A percentile compares a stretch with the other conserved stretches of the same genome.
Evolutionary conservation across 2,797 vertebrate species (phyloP).

Genomic region (Dicrostonyx torquatus): DNA sequence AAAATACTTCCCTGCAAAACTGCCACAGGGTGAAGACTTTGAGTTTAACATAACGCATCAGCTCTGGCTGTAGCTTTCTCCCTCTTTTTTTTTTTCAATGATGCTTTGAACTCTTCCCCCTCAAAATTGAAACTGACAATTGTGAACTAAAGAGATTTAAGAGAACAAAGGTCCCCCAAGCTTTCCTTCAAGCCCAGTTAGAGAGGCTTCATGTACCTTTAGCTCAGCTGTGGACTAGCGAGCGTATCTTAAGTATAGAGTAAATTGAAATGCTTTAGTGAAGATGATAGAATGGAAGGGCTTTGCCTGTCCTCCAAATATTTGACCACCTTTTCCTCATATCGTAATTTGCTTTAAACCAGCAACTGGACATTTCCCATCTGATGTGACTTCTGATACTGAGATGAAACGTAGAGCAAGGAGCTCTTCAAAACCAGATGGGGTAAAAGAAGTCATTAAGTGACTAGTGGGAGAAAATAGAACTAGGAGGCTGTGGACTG

Average conservation of each 20-base stretch:
- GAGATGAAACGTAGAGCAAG: slow-evolving; percentile 36
- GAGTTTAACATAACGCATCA: slow-evolving; percentile 63
- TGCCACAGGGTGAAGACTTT: slow-evolving; percentile 43
- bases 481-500: background rate
- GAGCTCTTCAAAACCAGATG: slow-evolving; percentile 49
- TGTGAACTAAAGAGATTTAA: slow-evolving; percentile 81
- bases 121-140: slow-evolving; percentile 82
- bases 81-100: slow-evolving; percentile 49
- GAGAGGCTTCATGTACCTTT: slow-evolving; percentile 73
- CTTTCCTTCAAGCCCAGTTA: slow-evolving; percentile 78
- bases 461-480: background rate
- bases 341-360: slow-evolving; percentile 54
- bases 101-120: slow-evolving; percentile 65
- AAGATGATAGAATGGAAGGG: slow-evolving; percentile 20
- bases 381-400: slow-evolving; percentile 16
- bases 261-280: slow-evolving; percentile 52
- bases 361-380: slow-evolving; percentile 10
- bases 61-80: slow-evolving; percentile 6
- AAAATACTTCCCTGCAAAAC: slow-evolving; percentile 67
- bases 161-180: slow-evolving; percentile 80
- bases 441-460: background rate
- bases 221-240: slow-evolving; percentile 65
- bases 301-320: slow-evolving; percentile 60
- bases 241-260: slow-evolving; percentile 21
- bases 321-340: slow-evolving; percentile 16